Evolutionary conservation across 2,797 vertebrate species (phyloP), one percentile per base, ranked within the genome.

Genomic region (Odontamblyopus rebecca): DNA sequence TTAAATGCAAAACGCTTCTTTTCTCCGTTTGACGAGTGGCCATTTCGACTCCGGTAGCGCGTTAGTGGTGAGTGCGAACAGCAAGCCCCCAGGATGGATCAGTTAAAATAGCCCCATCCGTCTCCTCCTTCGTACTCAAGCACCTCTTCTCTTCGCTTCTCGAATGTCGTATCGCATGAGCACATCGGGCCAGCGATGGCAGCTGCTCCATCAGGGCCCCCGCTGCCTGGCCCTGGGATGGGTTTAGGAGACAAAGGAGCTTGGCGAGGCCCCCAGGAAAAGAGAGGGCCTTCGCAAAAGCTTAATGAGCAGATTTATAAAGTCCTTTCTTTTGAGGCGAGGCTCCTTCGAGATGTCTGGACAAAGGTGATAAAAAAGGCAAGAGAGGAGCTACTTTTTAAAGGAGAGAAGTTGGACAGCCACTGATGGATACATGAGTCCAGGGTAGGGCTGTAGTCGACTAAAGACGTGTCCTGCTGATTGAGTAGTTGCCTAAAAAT

Each of bases 251-350:
- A 89, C 81, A 89, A 86, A 85, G 77, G 64, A 73, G 80, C 80
- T 68, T 57, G 72, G 77, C 76, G 83, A 74, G 77, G 79, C 82
- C 23, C 16, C 72, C 15, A 80, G 75, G 75, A 30, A 38, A 9
- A 38, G 35, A 38, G 35, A 38, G 35, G 7, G 7, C 8, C 35
- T 38, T 38, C 2, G 35, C 35, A n/a, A n/a, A 62, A 15, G 30
- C 82, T 76, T 88, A 91, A 91, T 91, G 87, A 91, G 86, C 69
- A 82, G 73, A 83, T 83, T 87, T 78, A 86, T 84, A 62, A 73
- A 79, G 76, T 68, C 70, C 73, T 85, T 88, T 84, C 82, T 86
- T 82, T 74, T 71, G 68, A 54, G 72, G 74, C 81, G 77, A 68
- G 60, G 78, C 82, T 81, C 59, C 76, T 78, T 38, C 60, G 71